Base-by-base conservation (phyloP, 2,797 vertebrate genomes). In the Acipenser oxyrinchus region DNA sequence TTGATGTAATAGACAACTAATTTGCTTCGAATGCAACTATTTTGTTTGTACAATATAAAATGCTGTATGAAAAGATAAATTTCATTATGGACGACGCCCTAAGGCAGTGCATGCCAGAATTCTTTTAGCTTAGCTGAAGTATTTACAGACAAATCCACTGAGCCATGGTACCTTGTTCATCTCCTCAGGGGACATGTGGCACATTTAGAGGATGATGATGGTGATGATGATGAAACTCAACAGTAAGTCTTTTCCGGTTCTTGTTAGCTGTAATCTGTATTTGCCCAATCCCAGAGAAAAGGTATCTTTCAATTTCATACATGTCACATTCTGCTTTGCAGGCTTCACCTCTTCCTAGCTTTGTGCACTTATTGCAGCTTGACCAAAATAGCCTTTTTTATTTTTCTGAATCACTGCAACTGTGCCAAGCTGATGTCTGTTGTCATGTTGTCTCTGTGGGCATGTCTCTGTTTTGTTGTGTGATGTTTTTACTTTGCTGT, bases 181-280 rank as follows among this genome's bases (percentile, higher is more conserved):
- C 87, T 93, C 86, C 84, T 75, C 86, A 98, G 96, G 92, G 96
- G 96, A 78, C 96, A 98, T 73, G 92, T 98, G 89, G 94, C 95
- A 89, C 94, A 96, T 90, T 93, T 98, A 91, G 95, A 95, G 89
- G 94, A 95, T 89, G 95, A 96, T 87, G 93, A 94, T 81, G 90
- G 87, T 67, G 91, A 87, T 77, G 90, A 89, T 1, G 92, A 93
- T 87, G 94, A 97, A 87, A 88, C 94, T 84, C 94, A 95, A 89
- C 94, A 95, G 94, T 98, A 94, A 94, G 93, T 94, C 73, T 77
- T 37, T 37, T 78, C 71, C 55, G 72, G 73, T 75, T 72, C 78
- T 80, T 73, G 70, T 70, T 57, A 63, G 71, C n/a, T 62, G 59
- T 6, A 62, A 18, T 76, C 73, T 53, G 51, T 70, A 37, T 37